These are phyloP conservation scores for Ceriagrion tenellum DNA, from an alignment of 2,888 invertebrate genomes.

Conservation along the genomic window DNA sequence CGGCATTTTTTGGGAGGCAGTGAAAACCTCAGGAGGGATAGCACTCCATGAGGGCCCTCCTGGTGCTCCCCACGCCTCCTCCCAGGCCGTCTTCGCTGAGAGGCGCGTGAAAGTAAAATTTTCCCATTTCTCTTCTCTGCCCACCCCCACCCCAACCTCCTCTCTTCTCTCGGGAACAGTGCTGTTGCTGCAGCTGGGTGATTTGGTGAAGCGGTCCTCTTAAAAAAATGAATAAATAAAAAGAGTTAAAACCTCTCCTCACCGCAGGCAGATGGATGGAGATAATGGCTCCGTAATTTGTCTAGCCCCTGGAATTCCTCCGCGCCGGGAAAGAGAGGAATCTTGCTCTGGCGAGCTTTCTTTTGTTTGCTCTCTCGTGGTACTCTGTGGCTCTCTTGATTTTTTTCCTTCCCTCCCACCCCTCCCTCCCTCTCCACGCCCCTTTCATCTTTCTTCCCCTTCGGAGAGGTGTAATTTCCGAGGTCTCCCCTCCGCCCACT, in stretches of 20 bases:
- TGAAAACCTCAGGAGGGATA: neutral
- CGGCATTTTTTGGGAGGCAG: neutral
- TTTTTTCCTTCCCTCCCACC: neutral
- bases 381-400: neutral
- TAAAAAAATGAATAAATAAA: neutral
- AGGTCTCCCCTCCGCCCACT: neutral
- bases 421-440: neutral
- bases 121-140: neutral
- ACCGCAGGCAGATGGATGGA: conserved; percentile 35
- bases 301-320: conserved; percentile 37
- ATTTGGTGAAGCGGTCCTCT: conserved; percentile 16
- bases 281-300: conserved; percentile 41
- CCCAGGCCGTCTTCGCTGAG: neutral
- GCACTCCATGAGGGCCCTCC: neutral
- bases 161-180: neutral
- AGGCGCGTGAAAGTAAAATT: conserved; percentile 37
- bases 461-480: neutral
- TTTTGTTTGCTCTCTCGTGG: neutral
- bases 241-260: neutral
- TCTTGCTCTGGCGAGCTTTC: neutral
- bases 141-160: neutral
- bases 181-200: neutral
- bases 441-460: no score
- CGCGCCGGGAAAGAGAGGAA: neutral
- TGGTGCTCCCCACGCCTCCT: neutral